Evolutionary conservation across 30 jellyfish, hydroid and myxozoan genomes (phyloP).

Genomic region (Rhopilema esculentum): DNA sequence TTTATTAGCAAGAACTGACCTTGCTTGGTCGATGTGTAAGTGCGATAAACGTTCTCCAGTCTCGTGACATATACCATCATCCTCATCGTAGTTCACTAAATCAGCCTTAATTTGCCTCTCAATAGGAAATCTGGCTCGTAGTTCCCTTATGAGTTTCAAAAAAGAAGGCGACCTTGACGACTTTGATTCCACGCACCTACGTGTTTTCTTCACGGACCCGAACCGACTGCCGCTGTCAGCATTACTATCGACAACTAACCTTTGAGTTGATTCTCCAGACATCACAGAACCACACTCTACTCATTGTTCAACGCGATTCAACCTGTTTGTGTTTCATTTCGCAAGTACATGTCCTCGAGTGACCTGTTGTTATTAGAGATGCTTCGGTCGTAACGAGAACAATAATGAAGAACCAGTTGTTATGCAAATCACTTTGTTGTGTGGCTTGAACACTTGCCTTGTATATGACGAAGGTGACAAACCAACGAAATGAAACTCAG

Average conservation of each 20-base stretch:
- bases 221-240: slow-evolving; percentile 8
- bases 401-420: neutral
- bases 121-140: slow-evolving; percentile 58
- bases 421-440: neutral
- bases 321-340: neutral
- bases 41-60: slow-evolving; percentile 67
- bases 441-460: neutral
- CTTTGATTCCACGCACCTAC: neutral
- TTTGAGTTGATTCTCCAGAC: slow-evolving; percentile 33
- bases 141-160: slow-evolving; percentile 40
- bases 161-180: slow-evolving; percentile 46
- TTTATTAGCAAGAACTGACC: neutral
- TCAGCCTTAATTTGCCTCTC: slow-evolving; percentile 8
- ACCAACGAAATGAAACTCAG: too few relatives aligned
- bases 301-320: slow-evolving; percentile 2
- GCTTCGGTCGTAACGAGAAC: neutral
- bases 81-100: slow-evolving; percentile 26
- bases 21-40: slow-evolving; percentile 21
- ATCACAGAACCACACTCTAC: slow-evolving; percentile 4
- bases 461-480: too few relatives aligned
- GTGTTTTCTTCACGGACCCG: neutral
- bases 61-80: slow-evolving; percentile 62
- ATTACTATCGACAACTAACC: neutral
- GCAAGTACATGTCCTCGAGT: neutral
- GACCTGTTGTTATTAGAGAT: neutral